A percentile compares a stretch with the other conserved stretches of the same genome.
These are phyloP conservation scores for Tupaia chinensis DNA, from an alignment of 2,113 vertebrate species.

Conservation along the genomic window DNA sequence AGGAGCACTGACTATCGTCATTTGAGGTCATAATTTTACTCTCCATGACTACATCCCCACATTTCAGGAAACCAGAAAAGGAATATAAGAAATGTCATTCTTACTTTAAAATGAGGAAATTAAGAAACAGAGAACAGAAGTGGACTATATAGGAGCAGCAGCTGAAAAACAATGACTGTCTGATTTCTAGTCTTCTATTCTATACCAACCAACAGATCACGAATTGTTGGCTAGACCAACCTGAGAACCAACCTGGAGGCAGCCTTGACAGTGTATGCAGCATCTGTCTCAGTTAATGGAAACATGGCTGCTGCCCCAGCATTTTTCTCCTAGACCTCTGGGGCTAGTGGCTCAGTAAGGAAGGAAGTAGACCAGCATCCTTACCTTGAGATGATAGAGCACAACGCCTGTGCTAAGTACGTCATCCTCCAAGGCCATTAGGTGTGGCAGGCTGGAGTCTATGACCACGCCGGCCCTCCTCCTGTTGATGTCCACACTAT, in stretches of 20 bases:
- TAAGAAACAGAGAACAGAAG: conserved; percentile 45
- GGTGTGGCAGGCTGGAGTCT: conserved; percentile 93
- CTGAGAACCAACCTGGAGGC: background rate
- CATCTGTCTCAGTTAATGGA: background rate
- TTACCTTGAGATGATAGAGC: conserved; percentile 97
- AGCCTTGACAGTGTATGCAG: background rate
- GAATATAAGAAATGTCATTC: conserved; percentile 19
- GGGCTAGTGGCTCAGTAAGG: background rate
- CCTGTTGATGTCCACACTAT: conserved; percentile 95
- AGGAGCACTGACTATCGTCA: background rate
- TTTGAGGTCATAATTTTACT: background rate
- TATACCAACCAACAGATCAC: conserved; percentile 24
- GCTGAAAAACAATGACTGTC: background rate
- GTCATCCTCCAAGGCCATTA: conserved; percentile 94
- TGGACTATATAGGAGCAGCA: conserved; percentile 9
- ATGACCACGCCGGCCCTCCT: conserved; percentile 93
- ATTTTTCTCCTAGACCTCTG: background rate
- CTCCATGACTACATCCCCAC: background rate
- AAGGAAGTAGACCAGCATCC: background rate
- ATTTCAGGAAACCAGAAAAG: conserved; percentile 29
- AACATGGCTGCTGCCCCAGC: too few species aligned
- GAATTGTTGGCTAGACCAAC: background rate
- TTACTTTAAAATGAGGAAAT: conserved; percentile 58
- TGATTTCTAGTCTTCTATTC: conserved; percentile 5
- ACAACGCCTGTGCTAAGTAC: conserved; percentile 96